phyloP scores from a whole-genome alignment of 2,113 vertebrate species.

The Lethenteron camtschaticum region DNA sequence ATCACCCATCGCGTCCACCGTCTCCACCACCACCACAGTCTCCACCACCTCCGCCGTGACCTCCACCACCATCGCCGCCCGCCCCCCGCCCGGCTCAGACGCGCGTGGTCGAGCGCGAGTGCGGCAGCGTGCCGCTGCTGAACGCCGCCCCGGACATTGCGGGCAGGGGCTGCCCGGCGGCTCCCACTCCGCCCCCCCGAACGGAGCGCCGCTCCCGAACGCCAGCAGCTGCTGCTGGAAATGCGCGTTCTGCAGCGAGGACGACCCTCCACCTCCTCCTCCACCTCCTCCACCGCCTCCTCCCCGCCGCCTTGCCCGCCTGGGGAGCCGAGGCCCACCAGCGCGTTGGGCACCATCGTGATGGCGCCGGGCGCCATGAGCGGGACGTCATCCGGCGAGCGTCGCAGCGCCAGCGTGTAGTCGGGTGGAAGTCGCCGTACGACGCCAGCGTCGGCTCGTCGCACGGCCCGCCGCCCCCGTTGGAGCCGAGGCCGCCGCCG shows the following conservation, averaged over 20 bases:
- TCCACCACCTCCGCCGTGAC: no score
- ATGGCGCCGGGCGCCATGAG: slow-evolving; percentile 77
- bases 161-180: background rate
- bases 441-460: slow-evolving; percentile 27
- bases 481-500: no score
- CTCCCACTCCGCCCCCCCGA: slow-evolving; percentile 18
- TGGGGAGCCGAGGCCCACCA: slow-evolving; percentile 25
- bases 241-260: slow-evolving; percentile 7
- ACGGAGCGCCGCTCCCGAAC: slow-evolving; percentile 71
- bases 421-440: slow-evolving; percentile 39
- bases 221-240: slow-evolving; percentile 39
- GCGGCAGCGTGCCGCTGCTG: slow-evolving; percentile 72
- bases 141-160: slow-evolving; percentile 11
- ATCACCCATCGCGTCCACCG: no score
- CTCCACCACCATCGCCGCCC: no score
- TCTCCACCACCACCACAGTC: no score
- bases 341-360: slow-evolving; percentile 75
- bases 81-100: slow-evolving; percentile 27
- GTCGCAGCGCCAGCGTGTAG: slow-evolving; percentile 67
- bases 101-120: slow-evolving; percentile 95
- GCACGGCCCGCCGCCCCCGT: slow-evolving; percentile 17
- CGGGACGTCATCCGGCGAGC: slow-evolving; percentile 68
- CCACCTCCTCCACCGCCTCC: background rate
- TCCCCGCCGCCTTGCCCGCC: background rate
- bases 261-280: no score